phyloP scores from a whole-genome alignment of 2,797 vertebrate species.

The Lacerta bilineata region DNA sequence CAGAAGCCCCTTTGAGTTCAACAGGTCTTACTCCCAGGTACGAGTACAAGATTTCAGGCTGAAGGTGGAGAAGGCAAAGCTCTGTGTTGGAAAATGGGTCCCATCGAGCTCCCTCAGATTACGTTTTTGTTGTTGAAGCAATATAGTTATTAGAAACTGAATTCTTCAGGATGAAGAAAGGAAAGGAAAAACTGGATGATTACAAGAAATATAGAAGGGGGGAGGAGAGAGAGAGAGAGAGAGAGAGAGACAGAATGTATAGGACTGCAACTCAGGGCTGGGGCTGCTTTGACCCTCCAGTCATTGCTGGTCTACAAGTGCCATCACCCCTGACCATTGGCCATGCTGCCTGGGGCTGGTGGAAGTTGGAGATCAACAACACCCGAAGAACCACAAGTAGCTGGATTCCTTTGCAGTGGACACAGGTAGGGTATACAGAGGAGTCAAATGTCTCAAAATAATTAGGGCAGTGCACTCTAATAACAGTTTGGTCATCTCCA shows the following conservation, averaged over 20 bases:
- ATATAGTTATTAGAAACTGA: neutral
- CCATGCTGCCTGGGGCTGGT: too few relatives aligned
- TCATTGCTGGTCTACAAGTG: too few relatives aligned
- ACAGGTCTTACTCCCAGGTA: too few relatives aligned
- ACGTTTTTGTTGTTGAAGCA: neutral
- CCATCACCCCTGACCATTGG: too few relatives aligned
- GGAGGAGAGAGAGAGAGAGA: too few relatives aligned
- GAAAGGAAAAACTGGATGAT: too few relatives aligned
- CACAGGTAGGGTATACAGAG: neutral
- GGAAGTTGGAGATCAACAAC: neutral
- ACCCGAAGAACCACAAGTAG: neutral
- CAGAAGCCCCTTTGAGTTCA: too few relatives aligned
- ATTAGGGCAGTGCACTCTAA: neutral
- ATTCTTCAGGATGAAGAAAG: too few relatives aligned
- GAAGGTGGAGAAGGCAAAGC: neutral
- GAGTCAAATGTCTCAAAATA: neutral
- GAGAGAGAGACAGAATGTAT: neutral
- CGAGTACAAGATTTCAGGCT: neutral
- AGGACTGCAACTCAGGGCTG: neutral
- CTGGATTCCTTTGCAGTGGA: neutral
- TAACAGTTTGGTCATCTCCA: neutral
- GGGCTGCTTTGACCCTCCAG: too few relatives aligned
- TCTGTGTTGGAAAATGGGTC: neutral
- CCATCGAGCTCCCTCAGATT: neutral
- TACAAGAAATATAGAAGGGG: too few relatives aligned